phyloP scores from a whole-genome alignment of 2,113 vertebrate species.

The Sphyrna mokarran region DNA sequence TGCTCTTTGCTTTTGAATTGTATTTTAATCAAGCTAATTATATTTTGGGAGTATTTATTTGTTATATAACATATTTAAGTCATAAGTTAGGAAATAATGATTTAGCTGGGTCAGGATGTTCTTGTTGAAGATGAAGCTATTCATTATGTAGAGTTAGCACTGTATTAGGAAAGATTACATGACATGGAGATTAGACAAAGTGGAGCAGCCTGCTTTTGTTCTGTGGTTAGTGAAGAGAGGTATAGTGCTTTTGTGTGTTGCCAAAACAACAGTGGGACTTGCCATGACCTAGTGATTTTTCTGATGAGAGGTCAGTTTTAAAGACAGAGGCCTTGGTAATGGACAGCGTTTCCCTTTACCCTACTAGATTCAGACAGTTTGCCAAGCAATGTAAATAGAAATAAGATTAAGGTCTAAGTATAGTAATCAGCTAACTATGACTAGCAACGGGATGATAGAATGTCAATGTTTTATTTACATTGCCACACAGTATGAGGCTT shows the following conservation, averaged over 20 bases:
- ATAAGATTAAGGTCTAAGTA: background rate
- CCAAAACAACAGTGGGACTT: slow-evolving; percentile 34
- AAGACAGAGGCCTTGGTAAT: slow-evolving; percentile 23
- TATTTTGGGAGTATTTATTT: background rate
- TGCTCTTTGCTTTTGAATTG: background rate
- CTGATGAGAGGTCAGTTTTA: slow-evolving; percentile 30
- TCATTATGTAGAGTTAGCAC: slow-evolving; percentile 63
- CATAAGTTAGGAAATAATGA: slow-evolving; percentile 34
- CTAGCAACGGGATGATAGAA: background rate
- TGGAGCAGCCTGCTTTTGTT: slow-evolving; percentile 65
- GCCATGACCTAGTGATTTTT: slow-evolving; percentile 13
- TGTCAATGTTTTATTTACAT: background rate
- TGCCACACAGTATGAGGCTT: background rate
- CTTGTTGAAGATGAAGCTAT: slow-evolving; percentile 63
- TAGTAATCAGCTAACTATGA: slow-evolving; percentile 19
- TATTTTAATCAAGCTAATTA: background rate
- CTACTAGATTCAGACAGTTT: background rate
- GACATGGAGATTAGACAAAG: slow-evolving; percentile 62
- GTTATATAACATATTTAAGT: slow-evolving; percentile 43
- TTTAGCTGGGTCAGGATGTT: slow-evolving; percentile 73
- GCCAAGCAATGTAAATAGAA: background rate
- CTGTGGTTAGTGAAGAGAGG: slow-evolving; percentile 49
- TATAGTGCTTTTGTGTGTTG: slow-evolving; percentile 38
- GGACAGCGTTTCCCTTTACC: background rate
- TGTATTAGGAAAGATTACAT: slow-evolving; percentile 68